Evolutionary conservation across 2,888 invertebrate species (phyloP), one percentile per base, ranked within the genome.

Genomic region (Hemithea aestivaria): DNA sequence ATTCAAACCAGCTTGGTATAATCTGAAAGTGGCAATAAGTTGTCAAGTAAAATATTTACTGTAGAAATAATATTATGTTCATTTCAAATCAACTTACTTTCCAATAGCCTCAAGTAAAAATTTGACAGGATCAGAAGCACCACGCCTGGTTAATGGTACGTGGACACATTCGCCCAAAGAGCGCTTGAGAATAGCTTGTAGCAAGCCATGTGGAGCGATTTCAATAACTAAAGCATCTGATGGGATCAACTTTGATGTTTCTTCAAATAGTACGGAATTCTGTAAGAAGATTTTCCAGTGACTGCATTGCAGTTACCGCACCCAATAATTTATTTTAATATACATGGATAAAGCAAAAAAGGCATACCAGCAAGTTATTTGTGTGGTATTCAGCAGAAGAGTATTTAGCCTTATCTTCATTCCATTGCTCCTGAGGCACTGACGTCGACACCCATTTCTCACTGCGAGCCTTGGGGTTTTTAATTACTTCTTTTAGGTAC

Each of bases 361-460:
- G n/a, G 1, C 54, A 82, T 87, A 93, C 61, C 48, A 94, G 72
- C 27, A 95, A 82, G 68, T 96, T 96, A 66, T 96, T 95, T 0
- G 93, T 92, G 59, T 95, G 94, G 64, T 97, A 97, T 51, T 94
- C 94, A 0, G 96, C 93, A 0, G 95, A 95, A 1, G 91, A 92
- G 10, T 87, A 80, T 53, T 89, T 83, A 0, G 74, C 74, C 0
- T 27, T 9, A 0, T 58, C 49, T 12, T 69, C 56, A 1, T 60
- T 38, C 76, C 75, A 78, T 16, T 51, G 56, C 0, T 71, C 73
- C 45, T 78, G 69, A 1, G 94, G 92, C 1, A 95, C 90, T 1
- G 96, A 96, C 0, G 94, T 92, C 34, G 95, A 95, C 4, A 96
- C 71, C 97, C 97, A 97, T 45, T 91, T 91, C 0, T 80, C 52